Conservation (phyloP, 2,888 invertebrate species). For the Leptothorax acervorum region DNA sequence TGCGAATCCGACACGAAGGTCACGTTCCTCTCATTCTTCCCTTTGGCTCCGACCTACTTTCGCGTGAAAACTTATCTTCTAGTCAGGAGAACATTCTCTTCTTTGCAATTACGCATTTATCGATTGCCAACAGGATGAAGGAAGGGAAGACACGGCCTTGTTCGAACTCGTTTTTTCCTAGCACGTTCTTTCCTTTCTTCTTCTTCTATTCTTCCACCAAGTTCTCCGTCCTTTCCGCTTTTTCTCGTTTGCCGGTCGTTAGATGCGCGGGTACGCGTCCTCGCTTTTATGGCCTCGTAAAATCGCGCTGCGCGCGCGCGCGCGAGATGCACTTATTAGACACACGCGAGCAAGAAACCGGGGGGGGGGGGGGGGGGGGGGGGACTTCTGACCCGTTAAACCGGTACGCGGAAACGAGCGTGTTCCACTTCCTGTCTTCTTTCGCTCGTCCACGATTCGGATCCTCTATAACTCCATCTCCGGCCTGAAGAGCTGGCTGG, state of each 20-base stretch:
- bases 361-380: not conserved
- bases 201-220: not conserved
- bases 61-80: constrained; percentile 18
- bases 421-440: constrained; percentile 49
- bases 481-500: not conserved
- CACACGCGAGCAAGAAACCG: constrained; percentile 51
- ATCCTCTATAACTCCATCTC: constrained; percentile 29
- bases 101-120: not conserved
- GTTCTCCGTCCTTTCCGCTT: not conserved
- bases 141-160: not conserved
- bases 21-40: not conserved
- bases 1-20: constrained; percentile 6
- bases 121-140: not conserved
- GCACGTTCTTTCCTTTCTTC: not conserved
- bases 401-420: constrained; percentile 49
- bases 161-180: not conserved
- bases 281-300: constrained; percentile 49
- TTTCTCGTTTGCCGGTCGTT: constrained; percentile 36
- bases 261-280: constrained; percentile 26
- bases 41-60: constrained; percentile 12
- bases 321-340: constrained; percentile 53
- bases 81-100: constrained; percentile 12
- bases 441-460: constrained; percentile 27
- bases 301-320: constrained; percentile 14
- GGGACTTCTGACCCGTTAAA: constrained; percentile 47